Evolutionary conservation across 2,797 vertebrate genomes (phyloP), one percentile per base, ranked within the genome.

Genomic region (Anabacerthia variegaticeps): DNA sequence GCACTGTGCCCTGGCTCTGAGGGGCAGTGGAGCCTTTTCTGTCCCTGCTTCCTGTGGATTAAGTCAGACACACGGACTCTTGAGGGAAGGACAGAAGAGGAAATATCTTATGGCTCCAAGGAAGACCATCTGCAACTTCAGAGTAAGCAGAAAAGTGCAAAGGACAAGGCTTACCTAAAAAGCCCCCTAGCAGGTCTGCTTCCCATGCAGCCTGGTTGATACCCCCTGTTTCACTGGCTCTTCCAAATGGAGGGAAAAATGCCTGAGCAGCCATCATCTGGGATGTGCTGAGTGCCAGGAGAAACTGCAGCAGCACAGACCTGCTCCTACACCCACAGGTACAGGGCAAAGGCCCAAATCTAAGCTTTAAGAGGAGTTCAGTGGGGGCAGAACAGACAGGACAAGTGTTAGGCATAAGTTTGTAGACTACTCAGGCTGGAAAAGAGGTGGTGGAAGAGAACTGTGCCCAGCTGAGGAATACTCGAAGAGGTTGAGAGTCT

Each of bases 221-320:
- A 34, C 48, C 2, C 27, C 39, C 27, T 32, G 12, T 34, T 46
- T 18, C 56, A 34, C 20, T 22, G 12, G n/a, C 44, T 54, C 54
- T 41, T 59, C 16, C 2, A 63, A 55, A 37, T 0, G 0, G 20
- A 48, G 36, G 39, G 34, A 26, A 77, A 80, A 20, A n/a, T 37
- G 21, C 30, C 56, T 37, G 5, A 2, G 27, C 39, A 88, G 59
- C 39, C 63, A 32, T 23, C 0, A 0, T 13, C n/a, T 0, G 0
- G 18, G 37, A 44, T 3, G 1, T 13, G 26, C 59, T 12, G 44
- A 59, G 21, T 15, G 52, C 41, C 18, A 2, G n/a, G 34, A 37
- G 27, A 86, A 30, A 22, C 46, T 11, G 4, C 1, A 13, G 48
- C 88, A 75, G 84, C 59, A 41, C 24, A 30, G 51, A 56, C 43